Evolutionary conservation across 2,888 invertebrate species (phyloP).

Genomic region (Epirrhoe tristata): DNA sequence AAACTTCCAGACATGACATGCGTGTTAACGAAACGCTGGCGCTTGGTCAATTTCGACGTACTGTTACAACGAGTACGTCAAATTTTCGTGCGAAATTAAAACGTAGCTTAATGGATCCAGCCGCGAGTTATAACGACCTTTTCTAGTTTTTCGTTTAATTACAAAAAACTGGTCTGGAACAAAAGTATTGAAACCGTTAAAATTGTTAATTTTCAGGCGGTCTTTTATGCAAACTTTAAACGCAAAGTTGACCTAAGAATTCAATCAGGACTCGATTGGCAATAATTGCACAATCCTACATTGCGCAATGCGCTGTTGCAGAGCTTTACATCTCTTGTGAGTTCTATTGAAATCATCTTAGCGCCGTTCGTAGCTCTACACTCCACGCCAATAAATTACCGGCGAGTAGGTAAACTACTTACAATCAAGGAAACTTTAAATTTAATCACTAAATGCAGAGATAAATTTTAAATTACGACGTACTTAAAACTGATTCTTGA

Average conservation of each 20-base stretch:
- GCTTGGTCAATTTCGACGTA: slow-evolving; percentile 72
- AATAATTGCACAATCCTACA: slow-evolving; percentile 77
- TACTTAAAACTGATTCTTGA: slow-evolving; percentile 51
- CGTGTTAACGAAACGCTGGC: slow-evolving; percentile 79
- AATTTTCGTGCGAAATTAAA: slow-evolving; percentile 65
- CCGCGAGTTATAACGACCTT: slow-evolving; percentile 33
- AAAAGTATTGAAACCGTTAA: slow-evolving; percentile 54
- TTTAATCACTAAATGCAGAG: slow-evolving; percentile 76
- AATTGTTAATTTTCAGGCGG: slow-evolving; percentile 71
- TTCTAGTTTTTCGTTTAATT: slow-evolving; percentile 55
- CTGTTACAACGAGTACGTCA: slow-evolving; percentile 50
- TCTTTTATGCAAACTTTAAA: slow-evolving; percentile 75
- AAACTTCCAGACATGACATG: slow-evolving; percentile 81
- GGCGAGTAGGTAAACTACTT: slow-evolving; percentile 69
- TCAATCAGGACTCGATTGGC: slow-evolving; percentile 78
- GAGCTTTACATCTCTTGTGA: slow-evolving; percentile 69
- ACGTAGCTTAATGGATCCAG: slow-evolving; percentile 52
- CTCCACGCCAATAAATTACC: slow-evolving; percentile 73
- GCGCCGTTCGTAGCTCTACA: slow-evolving; percentile 69
- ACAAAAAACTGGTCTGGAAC: slow-evolving; percentile 53
- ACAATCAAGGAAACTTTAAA: slow-evolving; percentile 71
- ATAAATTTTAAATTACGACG: slow-evolving; percentile 68
- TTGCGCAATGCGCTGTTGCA: slow-evolving; percentile 65
- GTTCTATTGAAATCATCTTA: slow-evolving; percentile 80
- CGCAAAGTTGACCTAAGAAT: slow-evolving; percentile 80